Conservation (phyloP, 2,113 vertebrate species). For the Prunella himalayana region DNA sequence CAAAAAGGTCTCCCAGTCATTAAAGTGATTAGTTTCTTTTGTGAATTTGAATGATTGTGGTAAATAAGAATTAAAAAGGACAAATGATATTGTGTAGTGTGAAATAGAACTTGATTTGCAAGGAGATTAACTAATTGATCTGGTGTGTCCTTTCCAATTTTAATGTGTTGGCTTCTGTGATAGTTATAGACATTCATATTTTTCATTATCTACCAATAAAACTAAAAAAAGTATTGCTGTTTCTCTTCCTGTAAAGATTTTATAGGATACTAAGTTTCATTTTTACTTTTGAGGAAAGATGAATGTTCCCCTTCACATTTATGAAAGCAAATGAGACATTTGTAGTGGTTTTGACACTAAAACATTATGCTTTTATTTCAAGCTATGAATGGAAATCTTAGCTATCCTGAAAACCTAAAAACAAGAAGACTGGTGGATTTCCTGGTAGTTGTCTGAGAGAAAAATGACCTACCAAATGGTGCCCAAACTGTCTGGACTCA, state of each 20-base stretch:
- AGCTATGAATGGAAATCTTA: not conserved
- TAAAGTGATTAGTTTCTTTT: not conserved
- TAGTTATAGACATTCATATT: not conserved
- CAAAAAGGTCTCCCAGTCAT: not conserved
- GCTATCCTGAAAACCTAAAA: not conserved
- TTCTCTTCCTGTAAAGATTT: not conserved
- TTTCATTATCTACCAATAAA: not conserved
- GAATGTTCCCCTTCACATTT: not conserved
- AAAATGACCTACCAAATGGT: not conserved
- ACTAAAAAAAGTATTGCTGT: not conserved
- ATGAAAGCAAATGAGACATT: not conserved
- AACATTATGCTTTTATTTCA: not conserved
- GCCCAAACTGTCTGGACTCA: not conserved
- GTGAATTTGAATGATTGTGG: not conserved
- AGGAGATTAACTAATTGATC: not conserved
- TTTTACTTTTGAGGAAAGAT: not conserved
- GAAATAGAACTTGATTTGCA: not conserved
- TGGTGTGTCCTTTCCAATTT: not conserved
- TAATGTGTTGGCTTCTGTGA: not conserved
- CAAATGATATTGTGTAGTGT: not conserved
- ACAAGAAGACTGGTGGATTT: not conserved
- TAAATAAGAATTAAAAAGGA: not conserved
- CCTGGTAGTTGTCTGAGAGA: not conserved
- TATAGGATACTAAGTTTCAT: not conserved
- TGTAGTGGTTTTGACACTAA: not conserved